Conservation (phyloP, 1,140 invertebrate genomes). For the Eupeodes corollae region DNA sequence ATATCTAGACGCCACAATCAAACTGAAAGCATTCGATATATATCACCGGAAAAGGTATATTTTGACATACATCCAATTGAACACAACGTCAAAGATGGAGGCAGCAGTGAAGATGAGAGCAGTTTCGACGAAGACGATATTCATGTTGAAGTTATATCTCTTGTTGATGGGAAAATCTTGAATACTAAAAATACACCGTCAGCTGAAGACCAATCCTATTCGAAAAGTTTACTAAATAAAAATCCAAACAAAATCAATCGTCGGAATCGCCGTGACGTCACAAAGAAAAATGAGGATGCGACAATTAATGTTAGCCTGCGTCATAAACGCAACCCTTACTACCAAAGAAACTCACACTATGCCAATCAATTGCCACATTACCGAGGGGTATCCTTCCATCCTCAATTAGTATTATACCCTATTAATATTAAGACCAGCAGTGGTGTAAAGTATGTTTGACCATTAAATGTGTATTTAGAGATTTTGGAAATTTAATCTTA, state of each 20-base stretch:
- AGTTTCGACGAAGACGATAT: conserved; percentile 9
- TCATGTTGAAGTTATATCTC: conserved; percentile 7
- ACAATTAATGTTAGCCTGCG: conserved; percentile 6
- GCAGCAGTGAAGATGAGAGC: not conserved
- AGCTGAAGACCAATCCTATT: too few relatives aligned
- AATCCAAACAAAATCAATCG: not conserved
- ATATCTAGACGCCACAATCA: not conserved
- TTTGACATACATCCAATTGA: conserved; percentile 24
- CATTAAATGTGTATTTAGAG: too few relatives aligned
- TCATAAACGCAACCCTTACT: too few relatives aligned
- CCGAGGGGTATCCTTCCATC: too few relatives aligned
- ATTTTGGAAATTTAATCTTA: too few relatives aligned
- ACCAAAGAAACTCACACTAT: too few relatives aligned
- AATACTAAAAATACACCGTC: too few relatives aligned
- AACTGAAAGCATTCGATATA: conserved; percentile 2
- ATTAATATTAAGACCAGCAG: too few relatives aligned
- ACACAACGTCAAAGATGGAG: conserved; percentile 16
- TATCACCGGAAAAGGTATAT: conserved; percentile 14
- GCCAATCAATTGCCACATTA: too few relatives aligned
- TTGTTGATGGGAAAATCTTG: conserved; percentile 1
- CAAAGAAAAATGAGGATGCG: conserved; percentile 6
- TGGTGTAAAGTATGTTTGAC: too few relatives aligned
- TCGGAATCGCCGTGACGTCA: too few relatives aligned
- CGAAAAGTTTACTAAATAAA: not conserved
- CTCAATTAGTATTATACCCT: too few relatives aligned